Evolutionary conservation across 2,113 vertebrate species (phyloP), one percentile per base, ranked within the genome.

Genomic region (Mus spicilegus): DNA sequence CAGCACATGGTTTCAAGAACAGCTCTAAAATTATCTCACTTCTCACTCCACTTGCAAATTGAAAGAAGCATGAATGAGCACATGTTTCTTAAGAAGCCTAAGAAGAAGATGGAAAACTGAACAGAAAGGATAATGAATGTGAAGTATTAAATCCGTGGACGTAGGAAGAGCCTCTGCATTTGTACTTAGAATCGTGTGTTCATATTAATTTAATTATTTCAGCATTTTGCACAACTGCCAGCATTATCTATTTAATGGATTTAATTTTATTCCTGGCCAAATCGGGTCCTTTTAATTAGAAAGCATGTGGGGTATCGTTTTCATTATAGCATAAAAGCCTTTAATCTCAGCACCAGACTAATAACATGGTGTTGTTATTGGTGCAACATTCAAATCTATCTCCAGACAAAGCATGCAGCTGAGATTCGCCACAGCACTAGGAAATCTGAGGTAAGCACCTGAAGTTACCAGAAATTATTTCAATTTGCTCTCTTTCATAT

Each of bases 241-340:
- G 87, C 72, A 49, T 84, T 14, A 93, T 89, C 54, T 63, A 89
- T 39, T 94, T 56, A 42, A 61, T 80, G 7, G 26, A 80, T 61
- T 93, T 89, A 63, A 67, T 56, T 93, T 89, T 58, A n/a, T 91
- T 94, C 93, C 61, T 94, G n/a, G 12, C n/a, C 33, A 97, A 96
- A 63, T 80, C 17, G 7, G 65, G 58, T 46, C 4, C 65, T 87
- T 87, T 89, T 89, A 81, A 78, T 69, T 91, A 96, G 28, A 92
- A 75, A 33, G 91, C 56, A 75, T 84, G 54, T 76, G 14, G 14
- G 6, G 0, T 65, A 16, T 54, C 7, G 39, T 19, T 95, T 87
- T 94, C 75, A 93, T 89, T 87, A 85, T 9, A 87, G n/a, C 24
- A 49, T 77, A 92, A 92, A 86, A 95, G 14, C 3, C 42, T 95